A percentile compares a stretch with the other conserved stretches of the same genome.
Conservation (phyloP, 1,140 invertebrate species). For the Neomicropteryx cornuta region DNA sequence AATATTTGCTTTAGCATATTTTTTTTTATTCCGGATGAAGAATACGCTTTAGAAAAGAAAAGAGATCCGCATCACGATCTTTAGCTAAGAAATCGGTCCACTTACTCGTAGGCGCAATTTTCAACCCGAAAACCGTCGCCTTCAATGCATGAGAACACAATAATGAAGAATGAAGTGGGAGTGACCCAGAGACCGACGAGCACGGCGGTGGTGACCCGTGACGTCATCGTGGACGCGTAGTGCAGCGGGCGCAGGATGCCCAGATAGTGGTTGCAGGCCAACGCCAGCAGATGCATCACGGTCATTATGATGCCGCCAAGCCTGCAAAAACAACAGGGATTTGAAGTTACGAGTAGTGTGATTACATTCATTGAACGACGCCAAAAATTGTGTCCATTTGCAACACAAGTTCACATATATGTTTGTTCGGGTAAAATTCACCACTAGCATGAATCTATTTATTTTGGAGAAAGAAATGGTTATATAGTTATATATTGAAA, state of each 20-base stretch:
- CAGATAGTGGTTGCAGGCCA: slow-evolving; percentile 59
- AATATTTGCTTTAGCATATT: too few species aligned
- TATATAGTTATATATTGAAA: too few species aligned
- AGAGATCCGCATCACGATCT: too few species aligned
- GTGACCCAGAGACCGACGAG: slow-evolving; percentile 42
- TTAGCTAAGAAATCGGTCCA: slow-evolving; percentile 6
- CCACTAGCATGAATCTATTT: too few species aligned
- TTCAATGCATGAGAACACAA: slow-evolving; percentile 37
- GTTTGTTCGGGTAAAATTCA: too few species aligned
- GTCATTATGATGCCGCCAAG: slow-evolving; percentile 46
- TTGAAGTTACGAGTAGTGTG: slow-evolving; percentile 1
- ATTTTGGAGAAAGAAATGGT: too few species aligned
- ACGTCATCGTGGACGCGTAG: slow-evolving; percentile 45
- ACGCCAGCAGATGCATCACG: slow-evolving; percentile 49
- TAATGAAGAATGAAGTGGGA: slow-evolving; percentile 39
- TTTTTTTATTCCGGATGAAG: too few species aligned
- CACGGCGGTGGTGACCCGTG: slow-evolving; percentile 29
- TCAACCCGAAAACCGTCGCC: slow-evolving; percentile 31
- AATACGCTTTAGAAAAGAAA: too few species aligned
- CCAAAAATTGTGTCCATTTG: too few species aligned
- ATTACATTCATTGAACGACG: slow-evolving; percentile 3
- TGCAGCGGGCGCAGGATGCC: slow-evolving; percentile 51
- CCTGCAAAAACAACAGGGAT: slow-evolving; percentile 14
- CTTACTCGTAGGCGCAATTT: slow-evolving; percentile 21
- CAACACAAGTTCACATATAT: too few species aligned